Evolutionary conservation across 2,797 vertebrate genomes (phyloP), one percentile per base, ranked within the genome.

Genomic region (Peromyscus melanophrys): DNA sequence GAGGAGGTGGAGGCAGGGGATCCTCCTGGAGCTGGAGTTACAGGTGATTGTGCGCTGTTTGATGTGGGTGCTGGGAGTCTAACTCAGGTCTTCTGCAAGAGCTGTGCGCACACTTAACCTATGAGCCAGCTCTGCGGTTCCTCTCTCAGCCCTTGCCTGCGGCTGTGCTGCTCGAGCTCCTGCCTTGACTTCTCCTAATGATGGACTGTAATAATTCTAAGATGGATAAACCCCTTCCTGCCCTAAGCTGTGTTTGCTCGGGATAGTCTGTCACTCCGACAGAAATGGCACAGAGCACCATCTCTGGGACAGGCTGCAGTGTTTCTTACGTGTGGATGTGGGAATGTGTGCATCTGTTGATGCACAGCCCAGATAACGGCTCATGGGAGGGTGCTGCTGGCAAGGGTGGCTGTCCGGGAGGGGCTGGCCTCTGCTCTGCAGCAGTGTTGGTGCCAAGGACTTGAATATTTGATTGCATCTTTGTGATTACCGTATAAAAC

Each of bases 401-500:
- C 21, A 55, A 61, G 16, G 43, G 1, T 37, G 75, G 55, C 40
- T 85, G 23, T 46, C 23, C 0, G 31, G 49, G 43, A 94, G 65
- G 93, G 90, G 31, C 86, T 91, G 21, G 2, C 63, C 57, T 95
- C 67, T 34, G 67, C 43, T 61, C 3, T 0, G 2, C n/a, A 21
- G 73, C 13, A 19, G 46, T 31, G n/a, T 67, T 37, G 69, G 69
- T 89, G 80, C 90, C 69, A 92, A 92, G 90, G 63, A 71, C 65
- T 94, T 97, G 59, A 93, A 90, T 96, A 93, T 95, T 96, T 97
- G 61, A 96, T 92, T 88, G 59, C 55, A n/a, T 63, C 69, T 93
- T 92, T 93, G 95, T 16, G 14, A 91, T 76, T 69, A 57, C 77
- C 65, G 23, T 65, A 69, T 69, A 95, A 96, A 86, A 92, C 63